Percentiles rank a stretch among this genome's conserved stretches.
These are phyloP conservation scores for Madoqua kirkii DNA, from an alignment of 2,113 vertebrate species.

Conservation along the genomic window DNA sequence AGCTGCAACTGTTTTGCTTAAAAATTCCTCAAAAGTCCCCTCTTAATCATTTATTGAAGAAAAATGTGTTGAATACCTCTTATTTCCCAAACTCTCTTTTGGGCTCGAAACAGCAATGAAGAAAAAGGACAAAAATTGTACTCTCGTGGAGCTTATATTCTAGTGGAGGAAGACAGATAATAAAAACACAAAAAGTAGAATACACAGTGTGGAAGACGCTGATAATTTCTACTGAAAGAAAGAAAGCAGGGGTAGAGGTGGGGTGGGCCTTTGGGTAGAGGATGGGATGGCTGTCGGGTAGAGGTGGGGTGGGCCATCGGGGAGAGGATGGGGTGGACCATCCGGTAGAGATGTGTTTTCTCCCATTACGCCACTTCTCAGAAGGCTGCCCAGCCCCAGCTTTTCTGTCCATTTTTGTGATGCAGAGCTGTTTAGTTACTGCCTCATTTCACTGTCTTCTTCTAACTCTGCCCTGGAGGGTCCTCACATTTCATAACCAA, in stretches of 20 bases:
- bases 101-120: background rate
- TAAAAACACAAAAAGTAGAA: background rate
- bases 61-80: background rate
- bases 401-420: background rate
- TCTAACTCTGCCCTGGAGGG: conserved; percentile 24
- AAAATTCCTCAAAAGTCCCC: background rate
- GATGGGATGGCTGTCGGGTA: background rate
- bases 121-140: background rate
- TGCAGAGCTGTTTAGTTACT: background rate
- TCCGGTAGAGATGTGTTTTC: too few relatives aligned
- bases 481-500: conserved; percentile 60
- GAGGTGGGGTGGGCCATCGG: background rate
- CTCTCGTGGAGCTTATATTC: background rate
- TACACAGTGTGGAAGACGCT: background rate
- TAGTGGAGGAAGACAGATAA: background rate
- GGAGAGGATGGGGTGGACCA: background rate
- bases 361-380: background rate
- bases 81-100: background rate
- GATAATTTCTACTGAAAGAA: background rate
- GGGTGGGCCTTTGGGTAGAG: background rate
- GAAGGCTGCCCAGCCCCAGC: background rate
- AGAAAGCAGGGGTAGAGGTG: background rate
- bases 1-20: background rate
- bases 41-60: background rate
- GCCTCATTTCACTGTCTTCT: conserved; percentile 35